Evolutionary conservation across 2,113 vertebrate species (phyloP).

Genomic region (Neolamprologus sp.): DNA sequence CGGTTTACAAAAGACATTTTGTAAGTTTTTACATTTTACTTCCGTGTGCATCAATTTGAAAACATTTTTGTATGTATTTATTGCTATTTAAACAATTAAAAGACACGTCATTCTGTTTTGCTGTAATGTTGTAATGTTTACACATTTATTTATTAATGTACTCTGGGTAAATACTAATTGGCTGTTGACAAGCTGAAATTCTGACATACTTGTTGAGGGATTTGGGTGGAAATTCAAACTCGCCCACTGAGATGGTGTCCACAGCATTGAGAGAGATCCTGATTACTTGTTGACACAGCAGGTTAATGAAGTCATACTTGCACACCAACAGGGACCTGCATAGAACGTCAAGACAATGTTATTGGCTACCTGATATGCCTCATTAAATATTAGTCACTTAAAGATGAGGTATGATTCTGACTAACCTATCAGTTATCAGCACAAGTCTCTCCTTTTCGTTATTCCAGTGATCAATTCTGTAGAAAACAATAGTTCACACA

Average conservation of each 20-base stretch:
- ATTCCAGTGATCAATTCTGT: constrained; percentile 96
- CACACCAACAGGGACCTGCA: constrained; percentile 86
- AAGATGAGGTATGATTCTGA: background rate
- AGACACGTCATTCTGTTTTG: background rate
- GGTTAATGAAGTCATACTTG: constrained; percentile 95
- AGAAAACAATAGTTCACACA: background rate
- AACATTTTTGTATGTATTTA: background rate
- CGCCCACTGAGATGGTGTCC: constrained; percentile 88
- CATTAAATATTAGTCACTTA: background rate
- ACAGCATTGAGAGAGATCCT: constrained; percentile 81
- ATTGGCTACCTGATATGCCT: fast-evolving
- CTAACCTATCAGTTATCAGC: constrained; percentile 81
- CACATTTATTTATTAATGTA: background rate
- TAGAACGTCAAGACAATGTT: background rate
- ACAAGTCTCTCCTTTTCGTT: constrained; percentile 92
- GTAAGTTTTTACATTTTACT: background rate
- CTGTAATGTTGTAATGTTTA: background rate
- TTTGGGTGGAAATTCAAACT: constrained; percentile 91
- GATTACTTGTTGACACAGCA: constrained; percentile 89
- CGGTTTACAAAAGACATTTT: background rate
- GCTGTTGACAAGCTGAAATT: background rate
- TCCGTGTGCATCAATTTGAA: fast-evolving
- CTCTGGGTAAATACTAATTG: background rate
- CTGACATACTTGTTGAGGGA: constrained; percentile 87
- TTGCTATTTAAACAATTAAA: background rate